Conservation (phyloP, 2,888 invertebrate genomes). For the Bellardia pandia region DNA sequence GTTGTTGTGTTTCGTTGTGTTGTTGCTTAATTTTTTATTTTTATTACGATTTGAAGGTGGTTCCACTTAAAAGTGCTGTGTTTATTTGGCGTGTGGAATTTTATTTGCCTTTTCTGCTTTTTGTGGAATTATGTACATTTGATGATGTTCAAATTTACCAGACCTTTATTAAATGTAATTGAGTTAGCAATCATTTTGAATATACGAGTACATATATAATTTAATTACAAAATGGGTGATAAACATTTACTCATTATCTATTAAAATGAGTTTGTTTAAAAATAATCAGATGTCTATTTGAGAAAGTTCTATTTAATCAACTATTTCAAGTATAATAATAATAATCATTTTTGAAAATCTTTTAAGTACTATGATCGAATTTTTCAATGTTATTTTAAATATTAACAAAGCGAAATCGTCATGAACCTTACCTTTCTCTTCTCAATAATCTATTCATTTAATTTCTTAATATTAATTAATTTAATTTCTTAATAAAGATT, state of each 20-base stretch:
- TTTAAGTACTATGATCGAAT: too few relatives aligned
- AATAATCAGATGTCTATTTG: too few relatives aligned
- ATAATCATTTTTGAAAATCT: too few relatives aligned
- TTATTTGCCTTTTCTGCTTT: neutral
- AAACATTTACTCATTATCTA: neutral
- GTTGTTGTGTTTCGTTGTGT: slow-evolving; percentile 16
- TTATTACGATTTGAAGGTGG: slow-evolving; percentile 54
- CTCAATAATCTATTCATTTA: too few relatives aligned
- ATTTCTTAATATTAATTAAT: too few relatives aligned
- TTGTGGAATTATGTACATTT: neutral
- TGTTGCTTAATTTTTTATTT: slow-evolving; percentile 27
- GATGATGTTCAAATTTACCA: neutral
- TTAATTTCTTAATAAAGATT: too few relatives aligned
- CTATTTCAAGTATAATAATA: too few relatives aligned
- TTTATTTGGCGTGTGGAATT: slow-evolving; percentile 8
- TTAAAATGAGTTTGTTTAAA: neutral
- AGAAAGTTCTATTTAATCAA: too few relatives aligned
- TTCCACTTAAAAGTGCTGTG: slow-evolving; percentile 53
- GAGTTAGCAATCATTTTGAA: slow-evolving; percentile 44
- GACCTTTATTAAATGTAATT: slow-evolving; percentile 60
- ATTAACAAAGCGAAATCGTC: too few relatives aligned
- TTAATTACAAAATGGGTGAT: slow-evolving; percentile 41
- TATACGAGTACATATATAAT: slow-evolving; percentile 5
- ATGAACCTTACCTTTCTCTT: too few relatives aligned
- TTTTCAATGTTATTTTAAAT: too few relatives aligned